phyloP scores from a whole-genome alignment of 1,140 invertebrate genomes.

The Mercenaria mercenaria region DNA sequence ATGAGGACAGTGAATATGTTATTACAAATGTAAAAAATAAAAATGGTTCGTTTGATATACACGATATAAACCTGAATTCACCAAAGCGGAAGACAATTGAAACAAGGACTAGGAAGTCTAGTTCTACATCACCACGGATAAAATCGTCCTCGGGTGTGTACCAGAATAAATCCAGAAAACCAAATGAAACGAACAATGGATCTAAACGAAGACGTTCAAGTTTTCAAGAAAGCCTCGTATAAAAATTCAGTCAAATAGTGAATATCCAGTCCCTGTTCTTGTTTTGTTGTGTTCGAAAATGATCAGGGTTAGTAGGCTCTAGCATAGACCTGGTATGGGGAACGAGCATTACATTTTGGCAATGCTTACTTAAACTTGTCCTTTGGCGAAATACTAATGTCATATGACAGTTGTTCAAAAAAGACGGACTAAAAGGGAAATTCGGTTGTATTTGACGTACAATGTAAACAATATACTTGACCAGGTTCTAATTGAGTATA shows the following conservation, averaged over 20 bases:
- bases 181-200: slow-evolving; percentile 1
- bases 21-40: neutral
- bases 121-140: neutral
- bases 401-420: no score
- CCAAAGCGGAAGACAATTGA: neutral
- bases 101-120: neutral
- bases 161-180: neutral
- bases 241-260: neutral
- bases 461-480: no score
- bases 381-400: no score
- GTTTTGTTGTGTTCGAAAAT: no score
- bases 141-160: neutral
- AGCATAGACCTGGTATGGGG: no score
- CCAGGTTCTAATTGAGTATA: no score
- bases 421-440: no score
- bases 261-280: no score
- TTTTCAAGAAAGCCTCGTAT: slow-evolving; percentile 32
- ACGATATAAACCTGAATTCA: neutral
- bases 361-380: no score
- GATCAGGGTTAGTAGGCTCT: no score
- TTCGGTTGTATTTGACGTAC: no score
- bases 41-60: neutral
- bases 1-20: neutral
- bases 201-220: neutral
- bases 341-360: no score